Evolutionary conservation across 2,113 vertebrate species (phyloP).

Genomic region (Tragelaphus strepsiceros): DNA sequence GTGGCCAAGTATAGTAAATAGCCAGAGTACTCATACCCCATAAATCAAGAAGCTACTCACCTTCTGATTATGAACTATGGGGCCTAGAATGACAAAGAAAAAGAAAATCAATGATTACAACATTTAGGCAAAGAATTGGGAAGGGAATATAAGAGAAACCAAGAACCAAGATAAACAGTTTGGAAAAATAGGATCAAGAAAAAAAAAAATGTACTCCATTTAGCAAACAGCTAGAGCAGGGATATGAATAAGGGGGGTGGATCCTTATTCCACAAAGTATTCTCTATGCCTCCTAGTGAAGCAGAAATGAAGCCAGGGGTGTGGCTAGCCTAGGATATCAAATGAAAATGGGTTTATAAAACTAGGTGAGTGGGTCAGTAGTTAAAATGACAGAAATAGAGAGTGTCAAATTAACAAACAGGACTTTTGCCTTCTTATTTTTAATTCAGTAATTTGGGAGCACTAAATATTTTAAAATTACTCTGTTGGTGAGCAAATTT

Average conservation of each 20-base stretch:
- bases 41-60: not conserved
- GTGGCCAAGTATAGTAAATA: not conserved
- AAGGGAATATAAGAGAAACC: not conserved
- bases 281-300: not conserved
- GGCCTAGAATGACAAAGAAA: not conserved
- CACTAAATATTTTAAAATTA: not conserved
- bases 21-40: fast-evolving
- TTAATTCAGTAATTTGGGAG: not conserved
- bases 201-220: not conserved
- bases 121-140: not conserved
- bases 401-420: not conserved
- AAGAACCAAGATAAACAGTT: not conserved
- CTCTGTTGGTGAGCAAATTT: not conserved
- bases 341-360: not conserved
- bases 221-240: not conserved
- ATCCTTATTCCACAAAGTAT: not conserved
- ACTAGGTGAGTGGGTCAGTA: not conserved
- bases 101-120: not conserved
- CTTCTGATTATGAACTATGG: not conserved
- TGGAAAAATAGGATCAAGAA: not conserved
- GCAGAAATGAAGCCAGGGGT: not conserved
- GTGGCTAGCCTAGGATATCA: not conserved
- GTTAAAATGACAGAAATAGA: not conserved
- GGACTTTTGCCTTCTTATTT: not conserved
- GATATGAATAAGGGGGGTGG: not conserved